These are phyloP conservation scores for Drosophila mauritiana DNA, from an alignment of 1,140 invertebrate species.

Conservation along the genomic window DNA sequence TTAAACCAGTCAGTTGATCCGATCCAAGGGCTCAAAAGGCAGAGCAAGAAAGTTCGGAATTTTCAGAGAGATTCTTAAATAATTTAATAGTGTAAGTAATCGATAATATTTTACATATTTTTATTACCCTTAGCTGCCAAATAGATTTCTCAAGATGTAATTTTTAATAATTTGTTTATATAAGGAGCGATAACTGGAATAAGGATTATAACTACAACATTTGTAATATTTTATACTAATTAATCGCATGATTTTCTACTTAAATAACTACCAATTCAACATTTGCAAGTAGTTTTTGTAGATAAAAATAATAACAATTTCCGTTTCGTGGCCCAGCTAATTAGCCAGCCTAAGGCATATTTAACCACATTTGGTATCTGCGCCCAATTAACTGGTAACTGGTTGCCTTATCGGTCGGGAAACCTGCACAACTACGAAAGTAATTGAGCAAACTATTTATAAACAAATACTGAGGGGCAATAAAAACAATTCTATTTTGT, in stretches of 20 bases:
- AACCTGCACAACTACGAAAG: slow-evolving; percentile 3
- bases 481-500: slow-evolving; percentile 41
- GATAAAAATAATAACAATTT: neutral
- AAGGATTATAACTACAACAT: no score
- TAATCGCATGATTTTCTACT: neutral
- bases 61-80: neutral
- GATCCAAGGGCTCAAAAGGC: slow-evolving; percentile 23
- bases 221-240: no score
- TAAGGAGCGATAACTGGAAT: no score
- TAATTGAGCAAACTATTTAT: slow-evolving; percentile 43
- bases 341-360: slow-evolving; percentile 11
- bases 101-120: neutral
- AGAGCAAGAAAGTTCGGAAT: neutral
- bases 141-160: no score
- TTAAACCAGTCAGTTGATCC: slow-evolving; percentile 39
- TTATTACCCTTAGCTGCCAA: no score
- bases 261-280: neutral
- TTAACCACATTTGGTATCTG: slow-evolving; percentile 32
- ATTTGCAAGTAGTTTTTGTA: neutral
- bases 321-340: neutral
- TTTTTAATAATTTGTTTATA: no score
- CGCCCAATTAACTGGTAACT: slow-evolving; percentile 31
- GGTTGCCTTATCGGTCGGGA: slow-evolving; percentile 32
- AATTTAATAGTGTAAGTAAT: neutral
- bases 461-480: slow-evolving; percentile 25